Percentiles rank a stretch among this genome's conserved stretches.
These are phyloP conservation scores for Neria commutata DNA, from an alignment of 2,888 invertebrate species.

Conservation along the genomic window DNA sequence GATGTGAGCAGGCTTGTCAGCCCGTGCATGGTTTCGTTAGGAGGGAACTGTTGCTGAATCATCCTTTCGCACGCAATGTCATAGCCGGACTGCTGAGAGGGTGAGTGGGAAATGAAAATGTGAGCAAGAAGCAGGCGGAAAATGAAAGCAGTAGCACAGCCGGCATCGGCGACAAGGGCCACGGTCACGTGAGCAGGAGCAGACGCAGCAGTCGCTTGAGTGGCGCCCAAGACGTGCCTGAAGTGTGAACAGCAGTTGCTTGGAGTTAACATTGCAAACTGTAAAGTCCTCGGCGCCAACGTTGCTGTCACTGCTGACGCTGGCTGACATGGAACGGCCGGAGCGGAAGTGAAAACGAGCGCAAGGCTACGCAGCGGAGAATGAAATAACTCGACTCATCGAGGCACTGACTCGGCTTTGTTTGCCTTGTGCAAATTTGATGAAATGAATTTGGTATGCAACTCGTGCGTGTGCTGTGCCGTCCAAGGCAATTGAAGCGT, in stretches of 20 bases:
- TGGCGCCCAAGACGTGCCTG: conserved; percentile 20
- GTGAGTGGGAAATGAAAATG: background rate
- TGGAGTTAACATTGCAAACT: background rate
- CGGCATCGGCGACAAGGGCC: background rate
- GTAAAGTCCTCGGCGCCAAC: background rate
- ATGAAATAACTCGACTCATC: too few species aligned
- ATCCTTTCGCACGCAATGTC: conserved; percentile 12
- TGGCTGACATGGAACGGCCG: background rate
- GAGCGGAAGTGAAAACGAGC: too few species aligned
- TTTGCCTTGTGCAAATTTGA: conserved; percentile 7
- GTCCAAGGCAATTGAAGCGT: conserved; percentile 14
- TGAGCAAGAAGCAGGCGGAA: too few species aligned
- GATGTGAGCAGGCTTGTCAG: background rate
- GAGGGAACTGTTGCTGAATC: conserved; percentile 7
- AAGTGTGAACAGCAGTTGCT: conserved; percentile 10
- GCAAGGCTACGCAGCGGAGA: too few species aligned
- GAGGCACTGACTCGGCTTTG: background rate
- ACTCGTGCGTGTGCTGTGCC: background rate
- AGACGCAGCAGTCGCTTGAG: background rate
- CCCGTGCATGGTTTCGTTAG: background rate
- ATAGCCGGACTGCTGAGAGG: background rate
- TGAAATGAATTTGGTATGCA: conserved; percentile 11
- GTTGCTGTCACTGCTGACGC: background rate
- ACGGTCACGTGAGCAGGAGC: background rate
- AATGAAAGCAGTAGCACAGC: too few species aligned